Base-by-base conservation (phyloP, 2,113 vertebrate species). In the Rhea americana region DNA sequence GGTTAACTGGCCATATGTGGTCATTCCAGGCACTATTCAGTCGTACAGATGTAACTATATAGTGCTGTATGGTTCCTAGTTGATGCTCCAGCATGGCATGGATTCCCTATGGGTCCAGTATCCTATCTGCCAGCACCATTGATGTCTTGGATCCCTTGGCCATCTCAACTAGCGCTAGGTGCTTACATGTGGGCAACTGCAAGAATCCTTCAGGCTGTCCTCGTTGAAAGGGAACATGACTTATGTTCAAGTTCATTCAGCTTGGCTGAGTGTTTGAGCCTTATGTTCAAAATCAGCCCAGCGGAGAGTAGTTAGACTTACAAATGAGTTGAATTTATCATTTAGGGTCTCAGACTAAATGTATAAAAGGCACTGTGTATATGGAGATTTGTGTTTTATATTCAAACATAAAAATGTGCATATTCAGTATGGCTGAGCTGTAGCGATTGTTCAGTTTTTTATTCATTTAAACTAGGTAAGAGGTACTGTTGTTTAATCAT, bases 51-150 rank as follows among this genome's bases (percentile, higher is more conserved):
- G 2, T 35, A 35, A 7, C 22, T 61, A 7, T 9, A 39, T 28
- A 25, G 43, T 59, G 48, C 70, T 13, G 2, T 47, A 47, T 51
- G 28, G 67, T 30, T 74, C 56, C 74, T 75, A 28, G 62, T 56
- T 82, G 56, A 45, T 90, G 56, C 32, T 66, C 28, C 37, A 75
- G 47, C 62, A 32, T 24, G 37, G 25, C 56, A 3, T 35, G 58
- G 80, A 6, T 56, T 12, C 1, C 28, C 47, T 5, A 0, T 25
- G 35, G 62, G 30, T 68, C 58, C 63, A 73, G 63, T 30, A 3
- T 75, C 7, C 0, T 13, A 11, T 59, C 87, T 81, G 48, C 39
- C 68, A 81, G 62, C 53, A 5, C 43, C 0, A 0, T 53, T 4
- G 25, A 22, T 89, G 62, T 67, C 0, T 0, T 41, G 62, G 12